Evolutionary conservation across 2,113 vertebrate species (phyloP), one percentile per base, ranked within the genome.

Genomic region (Etheostoma spectabile): DNA sequence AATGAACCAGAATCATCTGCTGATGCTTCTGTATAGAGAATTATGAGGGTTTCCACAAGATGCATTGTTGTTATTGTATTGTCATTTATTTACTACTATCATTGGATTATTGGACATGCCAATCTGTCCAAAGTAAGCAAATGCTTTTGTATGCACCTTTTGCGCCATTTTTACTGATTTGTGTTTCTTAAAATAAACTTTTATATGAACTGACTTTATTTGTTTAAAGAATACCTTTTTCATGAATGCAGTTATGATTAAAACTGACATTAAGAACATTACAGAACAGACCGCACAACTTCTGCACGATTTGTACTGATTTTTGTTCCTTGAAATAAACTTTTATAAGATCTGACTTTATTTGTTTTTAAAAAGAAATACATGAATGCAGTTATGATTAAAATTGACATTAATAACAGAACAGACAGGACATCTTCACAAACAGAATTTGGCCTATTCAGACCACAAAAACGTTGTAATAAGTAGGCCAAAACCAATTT

Each of bases 1-100:
- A 84, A 80, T 95, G 94, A 95, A 89, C 73, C 92, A 93, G 95
- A 94, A 93, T 72, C 84, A 56, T 77, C 83, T 84, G 87, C 92
- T 73, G 83, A 89, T 85, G 83, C 84, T 75, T 69, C 65, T 79
- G 11, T 56, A 57, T 35, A 72, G 65, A 90, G 83, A 85, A 78
- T 82, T 77, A 93, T 93, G 91, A 94, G 61, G 87, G 63, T 88
- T 91, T 93, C 89, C 83, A 83, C 14, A 83, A 94, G 93, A 92
- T 86, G 18, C 79, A 59, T 79, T 89, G 74, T 82, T 75, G 49
- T 59, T 80, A 14, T 72, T 89, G 71, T 85, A 12, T 72, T 89
- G 71, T 84, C 56, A 35, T 79, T 57, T 64, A 62, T 72, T 53
- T 60, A 51, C 74, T 61, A 52, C 79, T 77, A 45, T 59, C 15